A percentile compares a stretch with the other conserved stretches of the same genome.
These are phyloP conservation scores for Vulpes lagopus DNA, from an alignment of 2,113 vertebrate species.

Conservation along the genomic window DNA sequence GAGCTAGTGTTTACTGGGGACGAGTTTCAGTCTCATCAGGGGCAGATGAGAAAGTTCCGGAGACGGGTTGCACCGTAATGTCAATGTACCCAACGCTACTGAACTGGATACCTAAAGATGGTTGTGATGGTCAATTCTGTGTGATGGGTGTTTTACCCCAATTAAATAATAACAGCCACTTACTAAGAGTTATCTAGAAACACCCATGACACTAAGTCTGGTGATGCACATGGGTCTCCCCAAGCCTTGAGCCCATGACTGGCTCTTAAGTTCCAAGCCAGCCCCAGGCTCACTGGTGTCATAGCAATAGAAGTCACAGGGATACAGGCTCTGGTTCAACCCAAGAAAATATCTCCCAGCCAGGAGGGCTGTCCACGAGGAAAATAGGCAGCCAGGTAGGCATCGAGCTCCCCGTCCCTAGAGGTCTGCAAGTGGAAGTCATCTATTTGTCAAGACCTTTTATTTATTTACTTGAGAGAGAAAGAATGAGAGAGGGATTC, in stretches of 20 bases:
- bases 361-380: background rate
- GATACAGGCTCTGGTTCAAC: background rate
- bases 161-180: background rate
- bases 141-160: background rate
- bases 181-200: too few species aligned
- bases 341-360: background rate
- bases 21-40: background rate
- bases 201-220: background rate
- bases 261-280: background rate
- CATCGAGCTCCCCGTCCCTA: too few species aligned
- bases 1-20: too few species aligned
- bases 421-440: background rate
- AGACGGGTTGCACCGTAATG: accelerated
- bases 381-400: background rate
- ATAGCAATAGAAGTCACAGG: background rate
- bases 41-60: background rate
- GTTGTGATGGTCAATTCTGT: background rate
- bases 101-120: too few species aligned
- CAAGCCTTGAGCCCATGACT: accelerated
- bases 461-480: too few species aligned
- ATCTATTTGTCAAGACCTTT: background rate
- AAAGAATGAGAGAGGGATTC: too few species aligned
- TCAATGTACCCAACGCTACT: background rate
- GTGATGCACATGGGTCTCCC: accelerated
- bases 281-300: background rate